phyloP scores from a whole-genome alignment of 2,888 invertebrate species.

The Acrobasis repandana region DNA sequence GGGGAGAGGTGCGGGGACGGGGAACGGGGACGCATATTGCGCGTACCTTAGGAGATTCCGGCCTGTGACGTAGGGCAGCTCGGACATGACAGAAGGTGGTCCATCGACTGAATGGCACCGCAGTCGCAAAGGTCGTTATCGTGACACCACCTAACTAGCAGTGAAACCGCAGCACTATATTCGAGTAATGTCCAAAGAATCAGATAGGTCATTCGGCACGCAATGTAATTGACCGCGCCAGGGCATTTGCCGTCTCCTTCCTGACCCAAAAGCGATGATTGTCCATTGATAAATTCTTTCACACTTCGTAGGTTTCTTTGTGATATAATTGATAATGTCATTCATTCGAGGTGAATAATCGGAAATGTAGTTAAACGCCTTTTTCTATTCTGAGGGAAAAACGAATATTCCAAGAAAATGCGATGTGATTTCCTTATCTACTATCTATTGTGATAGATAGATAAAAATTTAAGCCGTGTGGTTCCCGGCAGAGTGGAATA shows the following conservation, averaged over 20 bases:
- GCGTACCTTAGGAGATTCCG: too few relatives aligned
- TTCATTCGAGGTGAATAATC: conserved; percentile 20
- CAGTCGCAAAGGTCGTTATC: too few relatives aligned
- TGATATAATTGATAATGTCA: conserved; percentile 26
- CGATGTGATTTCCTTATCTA: too few relatives aligned
- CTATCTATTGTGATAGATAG: too few relatives aligned
- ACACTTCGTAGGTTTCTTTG: conserved; percentile 32
- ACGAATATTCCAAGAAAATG: not conserved
- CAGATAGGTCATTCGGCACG: conserved; percentile 41
- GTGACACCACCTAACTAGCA: too few relatives aligned
- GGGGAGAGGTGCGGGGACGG: too few relatives aligned
- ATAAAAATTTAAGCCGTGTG: too few relatives aligned
- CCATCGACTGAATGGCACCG: too few relatives aligned
- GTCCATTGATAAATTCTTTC: conserved; percentile 32
- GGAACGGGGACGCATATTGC: too few relatives aligned
- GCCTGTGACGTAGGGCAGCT: too few relatives aligned
- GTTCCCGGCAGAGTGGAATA: too few relatives aligned
- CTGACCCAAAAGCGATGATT: conserved; percentile 48
- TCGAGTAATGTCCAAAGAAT: conserved; percentile 24
- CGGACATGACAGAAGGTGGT: too few relatives aligned
- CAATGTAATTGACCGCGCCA: conserved; percentile 45
- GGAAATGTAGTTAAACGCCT: conserved; percentile 4
- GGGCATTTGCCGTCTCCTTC: conserved; percentile 33
- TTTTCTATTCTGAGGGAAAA: not conserved
- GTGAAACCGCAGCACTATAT: not conserved